A percentile compares a stretch with the other conserved stretches of the same genome.
Conservation (phyloP, 1,140 invertebrate species). For the Agrypnia vestita region DNA sequence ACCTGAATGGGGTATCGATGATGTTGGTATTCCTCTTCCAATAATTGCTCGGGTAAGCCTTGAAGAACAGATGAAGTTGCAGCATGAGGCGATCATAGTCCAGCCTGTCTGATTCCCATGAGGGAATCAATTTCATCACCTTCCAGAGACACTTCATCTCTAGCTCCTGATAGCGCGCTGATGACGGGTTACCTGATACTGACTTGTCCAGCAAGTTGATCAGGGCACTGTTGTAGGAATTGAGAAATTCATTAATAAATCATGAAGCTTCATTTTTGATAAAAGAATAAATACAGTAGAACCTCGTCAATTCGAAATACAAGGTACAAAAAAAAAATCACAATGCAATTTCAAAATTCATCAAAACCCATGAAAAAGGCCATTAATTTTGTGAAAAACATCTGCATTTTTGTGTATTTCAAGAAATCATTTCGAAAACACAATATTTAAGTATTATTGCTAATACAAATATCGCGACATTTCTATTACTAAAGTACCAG, state of each 20-base stretch:
- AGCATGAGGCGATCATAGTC: conserved; percentile 87
- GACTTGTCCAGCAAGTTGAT: conserved; percentile 70
- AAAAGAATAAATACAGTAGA: too few species aligned
- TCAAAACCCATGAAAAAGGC: too few species aligned
- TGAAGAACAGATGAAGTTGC: conserved; percentile 90
- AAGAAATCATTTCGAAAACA: too few species aligned
- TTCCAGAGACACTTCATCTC: conserved; percentile 94
- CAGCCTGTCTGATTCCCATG: conserved; percentile 82
- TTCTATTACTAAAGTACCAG: too few species aligned
- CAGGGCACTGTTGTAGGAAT: conserved; percentile 65
- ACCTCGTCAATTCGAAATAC: too few species aligned
- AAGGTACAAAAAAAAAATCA: too few species aligned
- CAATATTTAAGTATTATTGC: too few species aligned
- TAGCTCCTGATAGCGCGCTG: conserved; percentile 83
- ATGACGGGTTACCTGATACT: conserved; percentile 69
- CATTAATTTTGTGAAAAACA: too few species aligned
- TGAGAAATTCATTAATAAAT: not conserved
- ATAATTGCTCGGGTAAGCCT: conserved; percentile 86
- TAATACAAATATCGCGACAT: too few species aligned
- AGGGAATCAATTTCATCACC: conserved; percentile 84
- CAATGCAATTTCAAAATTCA: too few species aligned
- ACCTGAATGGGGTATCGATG: conserved; percentile 81
- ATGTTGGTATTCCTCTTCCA: conserved; percentile 81
- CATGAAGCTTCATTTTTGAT: not conserved
- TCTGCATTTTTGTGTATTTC: too few species aligned